Percentiles rank a stretch among this genome's conserved stretches.
These are phyloP conservation scores for Drosophila ambigua DNA, from an alignment of 1,140 invertebrate species.

Conservation along the genomic window DNA sequence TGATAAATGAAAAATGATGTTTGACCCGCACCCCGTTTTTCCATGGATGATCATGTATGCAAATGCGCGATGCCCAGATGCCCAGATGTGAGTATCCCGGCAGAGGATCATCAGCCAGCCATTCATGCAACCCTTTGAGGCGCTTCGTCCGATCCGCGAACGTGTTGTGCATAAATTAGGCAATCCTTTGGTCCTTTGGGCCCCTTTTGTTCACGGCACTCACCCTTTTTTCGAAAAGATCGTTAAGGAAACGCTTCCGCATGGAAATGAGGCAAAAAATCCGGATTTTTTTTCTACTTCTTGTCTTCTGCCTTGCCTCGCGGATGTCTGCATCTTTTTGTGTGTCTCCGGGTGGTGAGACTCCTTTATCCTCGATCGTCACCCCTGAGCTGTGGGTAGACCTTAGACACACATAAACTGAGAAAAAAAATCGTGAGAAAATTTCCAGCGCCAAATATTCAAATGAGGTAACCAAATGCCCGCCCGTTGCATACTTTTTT, in stretches of 20 bases:
- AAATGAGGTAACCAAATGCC: slow-evolving; percentile 67
- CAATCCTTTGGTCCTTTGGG: slow-evolving; percentile 49
- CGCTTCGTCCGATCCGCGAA: slow-evolving; percentile 70
- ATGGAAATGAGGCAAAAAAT: slow-evolving; percentile 83
- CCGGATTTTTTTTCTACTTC: slow-evolving; percentile 70
- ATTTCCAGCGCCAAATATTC: slow-evolving; percentile 76
- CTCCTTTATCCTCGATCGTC: slow-evolving; percentile 74
- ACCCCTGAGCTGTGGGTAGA: slow-evolving; percentile 63
- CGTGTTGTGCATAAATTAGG: slow-evolving; percentile 80
- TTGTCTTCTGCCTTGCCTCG: slow-evolving; percentile 40
- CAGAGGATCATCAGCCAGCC: slow-evolving; percentile 35
- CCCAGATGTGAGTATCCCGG: slow-evolving; percentile 33
- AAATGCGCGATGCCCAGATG: slow-evolving; percentile 52
- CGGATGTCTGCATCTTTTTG: slow-evolving; percentile 40
- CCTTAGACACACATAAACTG: slow-evolving; percentile 13
- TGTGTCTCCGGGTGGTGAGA: slow-evolving; percentile 14
- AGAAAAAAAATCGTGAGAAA: slow-evolving; percentile 77
- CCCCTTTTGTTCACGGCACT: slow-evolving; percentile 43
- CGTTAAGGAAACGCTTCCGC: slow-evolving; percentile 62
- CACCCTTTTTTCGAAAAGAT: slow-evolving; percentile 53
- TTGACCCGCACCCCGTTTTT: slow-evolving; percentile 67
- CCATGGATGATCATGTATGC: slow-evolving; percentile 69
- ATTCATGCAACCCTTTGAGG: slow-evolving; percentile 60
- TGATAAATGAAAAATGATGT: slow-evolving; percentile 74
- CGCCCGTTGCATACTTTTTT: slow-evolving; percentile 70